Evolutionary conservation across 1,140 invertebrate genomes (phyloP), one percentile per base, ranked within the genome.

Genomic region (Formica exsecta): DNA sequence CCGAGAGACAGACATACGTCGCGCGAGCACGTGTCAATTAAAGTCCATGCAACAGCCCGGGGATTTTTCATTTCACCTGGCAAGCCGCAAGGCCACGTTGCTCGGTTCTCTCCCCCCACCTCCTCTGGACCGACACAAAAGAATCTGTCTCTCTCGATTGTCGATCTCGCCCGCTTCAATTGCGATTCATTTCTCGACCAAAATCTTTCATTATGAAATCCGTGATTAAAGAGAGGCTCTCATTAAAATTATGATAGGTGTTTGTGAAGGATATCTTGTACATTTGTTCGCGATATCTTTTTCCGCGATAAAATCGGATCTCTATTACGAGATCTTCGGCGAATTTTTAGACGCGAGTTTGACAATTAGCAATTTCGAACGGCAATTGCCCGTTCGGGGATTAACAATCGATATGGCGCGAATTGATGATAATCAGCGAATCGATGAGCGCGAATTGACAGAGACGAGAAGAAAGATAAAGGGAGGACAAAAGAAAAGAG

Each of bases 21-120:
- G 59, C 70, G 71, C 13, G 51, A 22, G 38, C 59, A 74, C 68
- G 83, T 76, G 86, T 86, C 85, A 89, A 86, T 89, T 89, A 89
- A 89, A 83, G 59, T 19, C 68, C 57, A 38, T 36, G n/a, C 51
- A 38, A 61, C 29, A 11, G 54, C 22, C 11, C 77, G 79, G 38
- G 38, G 44, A 73, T 51, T 83, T 76, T 86, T 81, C 19, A 44
- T 77, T 73, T 88, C 87, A 59, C 19, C 32, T 48, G 80, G 36
- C 54, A 48, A 61, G 25, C n/a, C 44, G 59, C 87, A 68, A 86
- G 76, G 75, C 68, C 81, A 71, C 13, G 25, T 25, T 48, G 38
- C 11, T 16, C 51, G n/a, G 11, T 51, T 51, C 16, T 51, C 16
- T n/a, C 32, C 7, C 41, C 8, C n/a, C 48, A 0, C 8, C 51